Percentiles rank a stretch among this genome's conserved stretches.
Conservation (phyloP, 1,140 invertebrate genomes). For the silkworm (Bombyx mori) region DNA sequence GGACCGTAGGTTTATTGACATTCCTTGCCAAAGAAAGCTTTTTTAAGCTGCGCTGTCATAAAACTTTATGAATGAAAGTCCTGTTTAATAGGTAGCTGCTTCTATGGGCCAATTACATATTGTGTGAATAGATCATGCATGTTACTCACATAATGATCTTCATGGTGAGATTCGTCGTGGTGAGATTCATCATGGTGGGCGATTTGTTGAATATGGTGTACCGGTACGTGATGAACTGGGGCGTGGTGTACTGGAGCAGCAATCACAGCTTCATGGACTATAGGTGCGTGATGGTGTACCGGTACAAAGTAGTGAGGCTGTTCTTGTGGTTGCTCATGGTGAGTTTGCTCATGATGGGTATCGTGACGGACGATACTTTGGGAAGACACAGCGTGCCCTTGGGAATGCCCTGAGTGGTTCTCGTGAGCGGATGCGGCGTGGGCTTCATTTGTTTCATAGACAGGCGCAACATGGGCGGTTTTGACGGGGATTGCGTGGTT, state of each 20-base stretch:
- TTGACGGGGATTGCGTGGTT: conserved; percentile 12
- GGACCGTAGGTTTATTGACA: too few relatives aligned
- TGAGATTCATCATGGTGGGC: conserved; percentile 3
- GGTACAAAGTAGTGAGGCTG: conserved; percentile 5
- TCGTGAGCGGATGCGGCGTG: conserved; percentile 10
- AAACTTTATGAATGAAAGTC: too few relatives aligned
- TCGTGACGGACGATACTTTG: not conserved
- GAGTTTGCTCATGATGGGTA: not conserved
- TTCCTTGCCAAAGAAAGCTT: too few relatives aligned
- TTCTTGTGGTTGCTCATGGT: not conserved
- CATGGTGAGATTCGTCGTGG: conserved; percentile 4
- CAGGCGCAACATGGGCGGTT: conserved; percentile 5
- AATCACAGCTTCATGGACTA: conserved; percentile 6
- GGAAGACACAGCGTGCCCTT: conserved; percentile 1
- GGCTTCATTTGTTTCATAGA: conserved; percentile 2
- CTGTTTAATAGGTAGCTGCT: too few relatives aligned
- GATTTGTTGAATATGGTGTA: conserved; percentile 4
- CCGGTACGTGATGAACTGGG: too few relatives aligned
- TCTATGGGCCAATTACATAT: too few relatives aligned
- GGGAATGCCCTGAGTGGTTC: conserved; percentile 3
- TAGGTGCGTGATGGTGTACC: not conserved
- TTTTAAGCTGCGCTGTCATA: too few relatives aligned
- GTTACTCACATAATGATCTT: conserved; percentile 31
- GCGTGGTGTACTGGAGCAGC: not conserved
- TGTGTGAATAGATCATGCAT: not conserved